These are phyloP conservation scores for Diachrysia chrysitis DNA, from an alignment of 2,888 invertebrate genomes.

Conservation along the genomic window DNA sequence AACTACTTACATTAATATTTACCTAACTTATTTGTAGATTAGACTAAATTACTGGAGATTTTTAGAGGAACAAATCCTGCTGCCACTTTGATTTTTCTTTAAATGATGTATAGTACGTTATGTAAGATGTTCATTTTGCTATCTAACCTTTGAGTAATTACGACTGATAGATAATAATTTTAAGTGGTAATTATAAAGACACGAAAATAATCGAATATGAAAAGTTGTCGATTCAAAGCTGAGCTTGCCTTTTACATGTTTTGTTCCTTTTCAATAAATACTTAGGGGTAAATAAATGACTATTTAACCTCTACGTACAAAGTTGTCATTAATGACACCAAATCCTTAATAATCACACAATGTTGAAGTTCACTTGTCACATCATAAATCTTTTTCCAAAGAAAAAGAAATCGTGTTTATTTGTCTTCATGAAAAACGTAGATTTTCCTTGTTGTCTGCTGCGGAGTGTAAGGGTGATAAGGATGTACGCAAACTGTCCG, in stretches of 20 bases:
- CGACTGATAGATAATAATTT: neutral
- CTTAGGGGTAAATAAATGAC: neutral
- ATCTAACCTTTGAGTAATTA: neutral
- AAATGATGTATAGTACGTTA: neutral
- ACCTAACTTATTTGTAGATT: too few relatives aligned
- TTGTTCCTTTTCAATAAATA: neutral
- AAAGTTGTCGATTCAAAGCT: neutral
- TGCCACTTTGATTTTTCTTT: neutral
- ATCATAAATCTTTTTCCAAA: slow-evolving; percentile 17
- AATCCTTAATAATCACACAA: neutral
- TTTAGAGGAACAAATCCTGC: neutral
- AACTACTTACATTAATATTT: too few relatives aligned
- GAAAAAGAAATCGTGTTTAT: slow-evolving; percentile 31
- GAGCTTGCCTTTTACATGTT: neutral
- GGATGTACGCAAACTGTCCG: slow-evolving; percentile 82
- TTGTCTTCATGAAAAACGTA: slow-evolving; percentile 73
- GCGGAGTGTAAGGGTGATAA: slow-evolving; percentile 84
- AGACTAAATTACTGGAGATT: too few relatives aligned
- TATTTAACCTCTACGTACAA: neutral
- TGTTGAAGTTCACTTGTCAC: slow-evolving; percentile 28
- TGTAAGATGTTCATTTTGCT: neutral
- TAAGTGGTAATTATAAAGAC: neutral
- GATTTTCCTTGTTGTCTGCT: slow-evolving; percentile 82
- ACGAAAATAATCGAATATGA: neutral
- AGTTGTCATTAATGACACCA: neutral